Percentiles rank a stretch among this genome's conserved stretches.
These are phyloP conservation scores for Agonopterix arenella DNA, from an alignment of 2,888 invertebrate species.

Conservation along the genomic window DNA sequence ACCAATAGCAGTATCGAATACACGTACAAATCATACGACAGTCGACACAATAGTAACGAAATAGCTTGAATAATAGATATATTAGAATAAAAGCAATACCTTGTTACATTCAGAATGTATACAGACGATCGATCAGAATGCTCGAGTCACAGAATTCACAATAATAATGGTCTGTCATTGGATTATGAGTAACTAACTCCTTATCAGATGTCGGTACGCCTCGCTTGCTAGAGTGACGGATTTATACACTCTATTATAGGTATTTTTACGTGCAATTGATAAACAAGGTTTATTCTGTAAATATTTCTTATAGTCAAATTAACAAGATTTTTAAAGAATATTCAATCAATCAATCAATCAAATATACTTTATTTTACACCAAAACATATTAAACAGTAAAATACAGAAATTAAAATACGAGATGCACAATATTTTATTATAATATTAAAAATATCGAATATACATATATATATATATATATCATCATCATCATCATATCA, in stretches of 20 bases:
- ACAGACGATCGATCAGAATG: conserved; percentile 24
- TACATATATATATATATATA: too few species aligned
- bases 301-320: too few species aligned
- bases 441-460: too few species aligned
- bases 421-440: too few species aligned
- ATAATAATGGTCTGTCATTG: conserved; percentile 8
- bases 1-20: not conserved
- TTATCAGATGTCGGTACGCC: conserved; percentile 15
- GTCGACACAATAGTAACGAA: not conserved
- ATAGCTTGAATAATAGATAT: conserved; percentile 8
- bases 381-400: too few species aligned
- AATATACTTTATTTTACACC: too few species aligned
- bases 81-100: conserved; percentile 29
- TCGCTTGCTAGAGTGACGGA: not conserved
- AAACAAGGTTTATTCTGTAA: too few species aligned
- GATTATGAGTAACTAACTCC: conserved; percentile 16
- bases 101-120: conserved; percentile 21
- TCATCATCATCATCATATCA: too few species aligned
- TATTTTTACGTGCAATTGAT: not conserved
- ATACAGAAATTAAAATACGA: too few species aligned
- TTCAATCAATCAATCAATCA: too few species aligned
- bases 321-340: too few species aligned
- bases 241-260: not conserved
- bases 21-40: not conserved
- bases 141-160: conserved; percentile 2